A percentile compares a stretch with the other conserved stretches of the same genome.
Conservation (phyloP, 2,888 invertebrate species). For the Drosophila neutralis region DNA sequence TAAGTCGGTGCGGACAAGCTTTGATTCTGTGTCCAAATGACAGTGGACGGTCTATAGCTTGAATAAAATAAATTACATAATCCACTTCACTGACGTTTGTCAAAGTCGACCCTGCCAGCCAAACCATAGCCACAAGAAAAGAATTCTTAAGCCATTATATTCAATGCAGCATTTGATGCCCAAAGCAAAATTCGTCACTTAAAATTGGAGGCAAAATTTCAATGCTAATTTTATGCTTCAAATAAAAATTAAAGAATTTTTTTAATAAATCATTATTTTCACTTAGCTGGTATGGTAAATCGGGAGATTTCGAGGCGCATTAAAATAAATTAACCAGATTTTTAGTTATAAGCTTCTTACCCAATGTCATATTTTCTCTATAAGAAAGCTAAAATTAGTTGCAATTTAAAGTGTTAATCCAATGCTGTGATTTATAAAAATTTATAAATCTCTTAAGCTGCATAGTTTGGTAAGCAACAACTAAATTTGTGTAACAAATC, state of each 20-base stretch:
- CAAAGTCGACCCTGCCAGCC: conserved; percentile 38
- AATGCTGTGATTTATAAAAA: background rate
- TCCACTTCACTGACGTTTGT: conserved; percentile 67
- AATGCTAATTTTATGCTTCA: background rate
- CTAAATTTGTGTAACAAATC: background rate
- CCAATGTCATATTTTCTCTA: background rate
- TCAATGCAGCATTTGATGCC: conserved; percentile 38
- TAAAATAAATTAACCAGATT: background rate
- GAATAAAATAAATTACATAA: conserved; percentile 70
- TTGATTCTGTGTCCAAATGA: conserved; percentile 55
- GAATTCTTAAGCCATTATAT: conserved; percentile 36
- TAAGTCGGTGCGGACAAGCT: conserved; percentile 44
- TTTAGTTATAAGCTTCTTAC: background rate
- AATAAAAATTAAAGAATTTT: background rate
- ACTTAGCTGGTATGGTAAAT: background rate
- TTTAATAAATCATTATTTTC: background rate
- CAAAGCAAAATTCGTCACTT: conserved; percentile 29
- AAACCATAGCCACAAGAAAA: conserved; percentile 5
- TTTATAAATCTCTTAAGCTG: background rate
- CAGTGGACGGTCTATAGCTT: conserved; percentile 30
- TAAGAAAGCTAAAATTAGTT: background rate
- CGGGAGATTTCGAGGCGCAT: background rate
- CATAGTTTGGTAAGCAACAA: background rate
- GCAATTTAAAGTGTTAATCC: background rate
- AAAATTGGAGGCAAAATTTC: background rate